Percentiles rank a stretch among this genome's conserved stretches.
Evolutionary conservation across 2,888 invertebrate genomes (phyloP).

Genomic region (Axea sp.): DNA sequence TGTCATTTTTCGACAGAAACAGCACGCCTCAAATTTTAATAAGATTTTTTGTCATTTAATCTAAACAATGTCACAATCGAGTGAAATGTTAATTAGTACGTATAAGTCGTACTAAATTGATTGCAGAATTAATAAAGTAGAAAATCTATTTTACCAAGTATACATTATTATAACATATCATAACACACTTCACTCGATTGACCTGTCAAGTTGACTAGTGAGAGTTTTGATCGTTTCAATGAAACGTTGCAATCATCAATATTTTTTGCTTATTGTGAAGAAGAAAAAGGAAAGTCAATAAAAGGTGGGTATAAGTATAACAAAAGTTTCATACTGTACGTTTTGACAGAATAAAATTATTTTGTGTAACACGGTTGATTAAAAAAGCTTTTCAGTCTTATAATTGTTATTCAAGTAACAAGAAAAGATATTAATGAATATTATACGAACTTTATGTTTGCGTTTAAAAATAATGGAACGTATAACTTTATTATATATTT

Average conservation of each 20-base stretch:
- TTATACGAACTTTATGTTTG: too few species aligned
- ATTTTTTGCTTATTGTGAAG: conserved; percentile 17
- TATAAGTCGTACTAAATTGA: conserved; percentile 31
- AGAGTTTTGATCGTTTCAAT: conserved; percentile 39
- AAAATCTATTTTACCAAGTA: conserved; percentile 42
- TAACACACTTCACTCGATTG: conserved; percentile 33
- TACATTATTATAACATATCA: conserved; percentile 39
- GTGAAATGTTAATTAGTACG: conserved; percentile 50
- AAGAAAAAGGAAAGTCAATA: conserved; percentile 5
- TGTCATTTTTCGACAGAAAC: conserved; percentile 26
- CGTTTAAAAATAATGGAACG: too few species aligned
- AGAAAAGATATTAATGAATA: too few species aligned
- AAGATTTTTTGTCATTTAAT: conserved; percentile 30
- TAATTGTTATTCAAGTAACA: too few species aligned
- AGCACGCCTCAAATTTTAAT: conserved; percentile 29
- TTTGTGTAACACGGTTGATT: conserved; percentile 3
- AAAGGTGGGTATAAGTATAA: conserved; percentile 19
- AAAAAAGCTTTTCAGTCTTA: too few species aligned
- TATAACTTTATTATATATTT: too few species aligned
- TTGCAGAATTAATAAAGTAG: conserved; percentile 48
- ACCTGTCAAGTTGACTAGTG: conserved; percentile 47
- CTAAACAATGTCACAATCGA: conserved; percentile 44
- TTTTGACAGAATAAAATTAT: conserved; percentile 23
- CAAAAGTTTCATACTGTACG: conserved; percentile 19
- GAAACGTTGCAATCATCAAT: conserved; percentile 37